Conservation (phyloP, 2,888 invertebrate genomes). For the Papilio protenor region DNA sequence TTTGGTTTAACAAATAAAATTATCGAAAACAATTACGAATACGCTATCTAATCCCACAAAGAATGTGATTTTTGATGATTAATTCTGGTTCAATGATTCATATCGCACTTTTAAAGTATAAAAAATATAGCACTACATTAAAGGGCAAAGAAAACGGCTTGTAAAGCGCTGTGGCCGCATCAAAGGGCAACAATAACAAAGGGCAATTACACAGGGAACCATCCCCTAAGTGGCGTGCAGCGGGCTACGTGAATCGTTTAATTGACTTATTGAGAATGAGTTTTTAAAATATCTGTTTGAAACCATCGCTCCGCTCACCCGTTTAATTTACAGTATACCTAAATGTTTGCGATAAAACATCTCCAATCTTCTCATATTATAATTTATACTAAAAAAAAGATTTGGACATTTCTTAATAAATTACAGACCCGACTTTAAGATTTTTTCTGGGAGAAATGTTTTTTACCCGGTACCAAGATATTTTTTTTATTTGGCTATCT, state of each 20-base stretch:
- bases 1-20: not conserved
- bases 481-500: no score
- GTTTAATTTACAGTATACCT: slow-evolving; percentile 54
- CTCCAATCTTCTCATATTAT: not conserved
- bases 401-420: no score
- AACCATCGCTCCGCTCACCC: slow-evolving; percentile 64
- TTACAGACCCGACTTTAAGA: no score
- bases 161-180: slow-evolving; percentile 42
- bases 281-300: slow-evolving; percentile 77
- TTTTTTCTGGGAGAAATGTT: no score
- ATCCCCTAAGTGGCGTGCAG: slow-evolving; percentile 79
- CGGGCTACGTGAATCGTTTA: slow-evolving; percentile 73
- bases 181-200: slow-evolving; percentile 74
- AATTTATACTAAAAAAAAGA: no score
- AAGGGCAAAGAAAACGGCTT: slow-evolving; percentile 44
- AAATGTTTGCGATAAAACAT: slow-evolving; percentile 46
- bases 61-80: not conserved
- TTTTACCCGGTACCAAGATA: no score
- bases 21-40: not conserved
- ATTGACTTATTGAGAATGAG: slow-evolving; percentile 84
- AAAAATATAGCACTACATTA: slow-evolving; percentile 16
- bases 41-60: not conserved
- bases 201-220: slow-evolving; percentile 76
- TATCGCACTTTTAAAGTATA: slow-evolving; percentile 6
- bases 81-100: slow-evolving; percentile 35